Evolutionary conservation across 2,888 invertebrate species (phyloP).

Genomic region (Plemyria rubiginata): DNA sequence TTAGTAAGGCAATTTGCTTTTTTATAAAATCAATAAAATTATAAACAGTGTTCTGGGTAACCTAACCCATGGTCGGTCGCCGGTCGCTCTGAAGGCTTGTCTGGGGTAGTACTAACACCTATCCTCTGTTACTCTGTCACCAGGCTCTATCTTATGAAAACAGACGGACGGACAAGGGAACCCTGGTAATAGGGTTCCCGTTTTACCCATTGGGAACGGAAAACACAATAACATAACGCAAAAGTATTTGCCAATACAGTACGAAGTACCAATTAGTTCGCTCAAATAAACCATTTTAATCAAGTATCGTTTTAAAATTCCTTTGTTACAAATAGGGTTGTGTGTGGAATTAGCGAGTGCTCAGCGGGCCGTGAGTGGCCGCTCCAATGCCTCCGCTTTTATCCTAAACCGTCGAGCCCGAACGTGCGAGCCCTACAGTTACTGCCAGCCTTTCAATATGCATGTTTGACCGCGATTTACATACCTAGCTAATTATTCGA

Average conservation of each 20-base stretch:
- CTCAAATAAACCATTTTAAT: background rate
- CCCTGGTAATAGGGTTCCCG: too few species aligned
- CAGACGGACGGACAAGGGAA: too few species aligned
- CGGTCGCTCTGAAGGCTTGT: too few species aligned
- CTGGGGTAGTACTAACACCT: too few species aligned
- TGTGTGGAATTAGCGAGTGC: constrained; percentile 43
- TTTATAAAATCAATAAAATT: too few species aligned
- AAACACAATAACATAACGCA: too few species aligned
- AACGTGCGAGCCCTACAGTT: constrained; percentile 27
- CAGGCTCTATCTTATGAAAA: too few species aligned
- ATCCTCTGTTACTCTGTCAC: too few species aligned
- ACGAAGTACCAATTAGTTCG: background rate
- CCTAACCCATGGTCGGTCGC: too few species aligned
- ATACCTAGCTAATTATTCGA: background rate
- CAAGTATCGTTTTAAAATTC: constrained; percentile 23
- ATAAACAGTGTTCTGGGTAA: too few species aligned
- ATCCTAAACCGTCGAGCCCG: constrained; percentile 43
- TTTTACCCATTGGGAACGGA: too few species aligned
- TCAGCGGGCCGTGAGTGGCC: constrained; percentile 36
- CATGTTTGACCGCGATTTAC: constrained; percentile 19
- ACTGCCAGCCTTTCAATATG: constrained; percentile 25
- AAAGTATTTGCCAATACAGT: background rate
- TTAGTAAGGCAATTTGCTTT: too few species aligned
- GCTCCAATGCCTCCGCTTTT: constrained; percentile 42
- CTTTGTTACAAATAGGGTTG: constrained; percentile 20